A percentile compares a stretch with the other conserved stretches of the same genome.
phyloP scores from a whole-genome alignment of 2,113 vertebrate species.

The Cathartes aura region DNA sequence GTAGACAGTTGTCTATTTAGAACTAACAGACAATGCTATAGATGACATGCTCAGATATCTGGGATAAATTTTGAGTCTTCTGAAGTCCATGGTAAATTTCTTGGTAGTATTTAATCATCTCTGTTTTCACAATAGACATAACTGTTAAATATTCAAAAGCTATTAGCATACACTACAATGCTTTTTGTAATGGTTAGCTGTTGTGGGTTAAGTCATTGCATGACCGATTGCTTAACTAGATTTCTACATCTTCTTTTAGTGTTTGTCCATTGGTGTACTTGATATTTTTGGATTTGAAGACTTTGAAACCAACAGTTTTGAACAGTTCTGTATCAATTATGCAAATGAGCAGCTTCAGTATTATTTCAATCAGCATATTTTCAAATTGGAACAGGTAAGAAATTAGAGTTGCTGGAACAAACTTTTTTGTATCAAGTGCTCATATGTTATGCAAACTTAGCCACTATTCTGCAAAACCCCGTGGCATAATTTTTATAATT shows the following conservation, averaged over 20 bases:
- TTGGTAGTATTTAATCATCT: not conserved
- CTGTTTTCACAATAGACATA: not conserved
- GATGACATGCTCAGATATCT: not conserved
- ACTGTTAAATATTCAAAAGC: not conserved
- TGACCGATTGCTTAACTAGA: not conserved
- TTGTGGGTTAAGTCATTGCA: not conserved
- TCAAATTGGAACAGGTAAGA: slow-evolving; percentile 95
- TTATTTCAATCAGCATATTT: slow-evolving; percentile 99
- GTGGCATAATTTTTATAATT: not conserved
- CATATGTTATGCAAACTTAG: not conserved
- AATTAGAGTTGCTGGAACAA: not conserved
- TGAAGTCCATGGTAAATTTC: not conserved
- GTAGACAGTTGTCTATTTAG: not conserved
- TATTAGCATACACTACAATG: not conserved
- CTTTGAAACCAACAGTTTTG: slow-evolving; percentile 95
- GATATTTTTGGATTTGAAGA: slow-evolving; percentile 99
- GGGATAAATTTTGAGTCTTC: not conserved
- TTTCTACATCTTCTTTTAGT: slow-evolving; percentile 71
- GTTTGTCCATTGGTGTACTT: slow-evolving; percentile 94
- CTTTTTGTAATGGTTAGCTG: not conserved
- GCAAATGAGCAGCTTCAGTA: slow-evolving; percentile 98
- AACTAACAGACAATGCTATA: not conserved
- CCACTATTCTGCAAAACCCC: not conserved
- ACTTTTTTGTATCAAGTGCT: not conserved
- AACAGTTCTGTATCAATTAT: slow-evolving; percentile 99